Evolutionary conservation across 1,140 invertebrate species (phyloP).

Genomic region (Drosophila melanica): DNA sequence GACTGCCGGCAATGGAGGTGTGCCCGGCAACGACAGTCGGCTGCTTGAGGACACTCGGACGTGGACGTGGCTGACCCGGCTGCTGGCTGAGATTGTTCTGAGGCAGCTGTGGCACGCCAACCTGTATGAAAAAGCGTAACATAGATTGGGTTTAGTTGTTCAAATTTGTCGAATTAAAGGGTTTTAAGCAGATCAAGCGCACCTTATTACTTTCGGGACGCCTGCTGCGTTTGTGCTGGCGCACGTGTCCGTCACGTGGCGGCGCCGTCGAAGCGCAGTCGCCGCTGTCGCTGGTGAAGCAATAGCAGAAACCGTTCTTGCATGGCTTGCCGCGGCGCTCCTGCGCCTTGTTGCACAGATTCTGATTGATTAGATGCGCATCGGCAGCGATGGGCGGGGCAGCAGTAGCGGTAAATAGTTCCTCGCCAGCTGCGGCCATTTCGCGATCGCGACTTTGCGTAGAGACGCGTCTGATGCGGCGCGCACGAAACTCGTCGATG

Average conservation of each 20-base stretch:
- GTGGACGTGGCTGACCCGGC: slow-evolving; percentile 17
- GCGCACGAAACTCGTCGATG: slow-evolving; percentile 78
- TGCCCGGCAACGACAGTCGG: slow-evolving; percentile 3
- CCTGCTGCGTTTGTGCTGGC: slow-evolving; percentile 64
- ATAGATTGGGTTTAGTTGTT: slow-evolving; percentile 4
- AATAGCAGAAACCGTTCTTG: slow-evolving; percentile 80
- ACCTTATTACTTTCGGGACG: slow-evolving; percentile 67
- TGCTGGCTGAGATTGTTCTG: slow-evolving; percentile 48
- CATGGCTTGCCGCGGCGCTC: slow-evolving; percentile 78
- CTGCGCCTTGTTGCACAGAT: slow-evolving; percentile 75
- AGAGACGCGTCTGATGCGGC: slow-evolving; percentile 67
- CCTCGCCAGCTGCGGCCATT: slow-evolving; percentile 5
- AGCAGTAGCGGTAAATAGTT: not conserved
- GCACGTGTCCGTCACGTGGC: slow-evolving; percentile 74
- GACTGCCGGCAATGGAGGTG: slow-evolving; percentile 1
- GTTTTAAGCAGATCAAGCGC: not conserved
- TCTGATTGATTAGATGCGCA: slow-evolving; percentile 76
- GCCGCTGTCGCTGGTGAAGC: slow-evolving; percentile 81
- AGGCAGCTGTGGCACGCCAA: not conserved
- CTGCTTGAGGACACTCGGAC: slow-evolving; percentile 18
- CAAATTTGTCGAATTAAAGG: not conserved
- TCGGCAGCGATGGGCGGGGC: slow-evolving; percentile 37
- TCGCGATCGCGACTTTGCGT: slow-evolving; percentile 71
- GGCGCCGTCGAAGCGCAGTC: slow-evolving; percentile 65
- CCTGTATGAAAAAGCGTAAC: slow-evolving; percentile 25